Base-by-base conservation (phyloP, 2,888 invertebrate species). In the Drosophila pseudotakahashii region DNA sequence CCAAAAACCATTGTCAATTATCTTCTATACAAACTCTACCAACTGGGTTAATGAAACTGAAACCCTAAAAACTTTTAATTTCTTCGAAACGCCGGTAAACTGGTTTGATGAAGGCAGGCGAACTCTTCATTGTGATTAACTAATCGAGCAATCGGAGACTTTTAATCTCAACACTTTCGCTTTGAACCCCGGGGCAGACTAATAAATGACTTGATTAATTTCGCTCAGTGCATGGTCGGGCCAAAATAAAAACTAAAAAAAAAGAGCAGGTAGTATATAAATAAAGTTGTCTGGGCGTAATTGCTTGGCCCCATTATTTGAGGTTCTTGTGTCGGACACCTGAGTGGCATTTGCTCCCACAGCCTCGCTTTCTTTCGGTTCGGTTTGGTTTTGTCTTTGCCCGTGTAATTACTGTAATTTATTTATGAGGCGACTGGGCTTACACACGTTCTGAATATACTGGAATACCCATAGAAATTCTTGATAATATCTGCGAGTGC, bases 261-360 rank as follows among this genome's bases (percentile, higher is more conserved):
- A 16, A 7, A 26, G 26, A 26, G 23, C 3, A 26, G 19, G n/a
- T n/a, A n/a, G 23, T 32, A 39, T 41, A 73, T 44, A 59, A 73
- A 80, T 76, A 59, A 79, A 77, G 78, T 77, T 79, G 88, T 75
- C 76, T 70, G 75, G 86, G 88, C 88, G 86, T 82, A 88, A 82
- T 88, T 86, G 83, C 81, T 88, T 73, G 88, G 78, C 81, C 81
- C 69, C 81, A 73, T 82, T 81, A 63, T 47, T 37, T 34, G 55
- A 41, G 55, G 42, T 64, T 73, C 70, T 73, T 45, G 41, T 45
- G 62, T 61, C 19, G 78, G 78, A 68, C 76, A 80, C 68, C 81
- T 68, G 57, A 79, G 50, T 85, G 83, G 75, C 83, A 86, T 74
- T 85, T 79, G 85, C 88, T 82, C 88, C 88, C 81, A 82, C 81